phyloP scores from a whole-genome alignment of 2,888 invertebrate species.

The Horisme vitalbata region DNA sequence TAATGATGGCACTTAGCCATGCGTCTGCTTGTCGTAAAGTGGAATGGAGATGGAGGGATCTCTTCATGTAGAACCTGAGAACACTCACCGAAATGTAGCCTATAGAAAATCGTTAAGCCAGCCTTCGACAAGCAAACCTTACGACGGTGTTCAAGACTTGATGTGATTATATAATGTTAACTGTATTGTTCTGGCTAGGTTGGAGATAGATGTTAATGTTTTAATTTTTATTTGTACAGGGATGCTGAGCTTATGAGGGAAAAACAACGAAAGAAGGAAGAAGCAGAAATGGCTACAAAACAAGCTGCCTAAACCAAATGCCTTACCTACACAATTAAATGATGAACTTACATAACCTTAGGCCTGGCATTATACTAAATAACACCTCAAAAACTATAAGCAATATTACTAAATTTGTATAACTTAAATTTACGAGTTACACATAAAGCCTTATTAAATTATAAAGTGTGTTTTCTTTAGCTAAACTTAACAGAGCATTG shows the following conservation, averaged over 20 bases:
- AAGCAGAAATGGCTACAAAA: constrained; percentile 39
- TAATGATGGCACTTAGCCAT: too few relatives aligned
- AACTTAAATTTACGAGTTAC: constrained; percentile 50
- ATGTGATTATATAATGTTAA: neutral
- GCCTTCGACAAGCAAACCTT: too few relatives aligned
- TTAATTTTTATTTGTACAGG: constrained; percentile 72
- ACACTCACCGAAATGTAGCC: too few relatives aligned
- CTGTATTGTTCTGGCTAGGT: too few relatives aligned
- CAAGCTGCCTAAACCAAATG: constrained; percentile 57
- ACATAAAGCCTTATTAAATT: constrained; percentile 56
- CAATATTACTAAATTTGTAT: constrained; percentile 52
- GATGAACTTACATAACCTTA: constrained; percentile 11
- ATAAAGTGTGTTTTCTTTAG: constrained; percentile 50
- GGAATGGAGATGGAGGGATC: too few relatives aligned
- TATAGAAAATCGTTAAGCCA: too few relatives aligned
- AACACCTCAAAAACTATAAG: constrained; percentile 31
- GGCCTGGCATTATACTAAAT: too few relatives aligned
- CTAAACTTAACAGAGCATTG: constrained; percentile 41
- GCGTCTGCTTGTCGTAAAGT: too few relatives aligned
- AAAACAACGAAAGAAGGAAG: constrained; percentile 91
- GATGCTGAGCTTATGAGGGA: constrained; percentile 95
- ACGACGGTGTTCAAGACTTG: constrained; percentile 9
- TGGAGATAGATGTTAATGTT: too few relatives aligned
- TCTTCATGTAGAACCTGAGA: too few relatives aligned
- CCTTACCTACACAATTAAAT: constrained; percentile 7